Percentiles rank a stretch among this genome's conserved stretches.
These are phyloP conservation scores for Actinia tenebrosa DNA, from an alignment of 64 coral and sea anemone genomes.

Conservation along the genomic window DNA sequence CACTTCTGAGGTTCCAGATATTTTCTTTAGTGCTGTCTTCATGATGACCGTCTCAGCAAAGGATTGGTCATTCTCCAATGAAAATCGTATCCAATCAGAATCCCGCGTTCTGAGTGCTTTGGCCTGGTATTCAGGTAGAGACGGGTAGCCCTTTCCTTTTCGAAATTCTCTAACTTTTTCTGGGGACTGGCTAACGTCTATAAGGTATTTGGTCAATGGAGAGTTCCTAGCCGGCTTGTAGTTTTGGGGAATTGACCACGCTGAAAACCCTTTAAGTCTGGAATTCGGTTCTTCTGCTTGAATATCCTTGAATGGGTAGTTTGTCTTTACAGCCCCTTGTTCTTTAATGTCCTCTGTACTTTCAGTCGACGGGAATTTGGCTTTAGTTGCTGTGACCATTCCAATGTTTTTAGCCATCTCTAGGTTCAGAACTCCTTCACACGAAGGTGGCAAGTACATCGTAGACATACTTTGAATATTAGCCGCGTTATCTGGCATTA, in stretches of 20 bases:
- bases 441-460: background rate
- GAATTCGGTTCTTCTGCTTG: background rate
- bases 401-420: constrained; percentile 1
- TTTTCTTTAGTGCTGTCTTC: background rate
- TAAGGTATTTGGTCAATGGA: background rate
- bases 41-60: background rate
- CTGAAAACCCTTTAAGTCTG: background rate
- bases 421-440: background rate
- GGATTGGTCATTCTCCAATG: background rate
- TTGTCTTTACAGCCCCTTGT: background rate
- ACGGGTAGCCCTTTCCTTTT: background rate
- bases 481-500: background rate
- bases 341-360: background rate
- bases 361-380: background rate
- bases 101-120: background rate
- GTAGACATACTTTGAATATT: constrained; percentile 10
- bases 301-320: background rate
- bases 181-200: background rate
- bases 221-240: background rate
- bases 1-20: background rate
- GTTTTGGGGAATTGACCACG: background rate
- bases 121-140: background rate
- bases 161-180: background rate
- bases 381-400: background rate
- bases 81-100: constrained; percentile 13